Evolutionary conservation across 1,140 invertebrate genomes (phyloP).

Genomic region (Eumeta japonica): DNA sequence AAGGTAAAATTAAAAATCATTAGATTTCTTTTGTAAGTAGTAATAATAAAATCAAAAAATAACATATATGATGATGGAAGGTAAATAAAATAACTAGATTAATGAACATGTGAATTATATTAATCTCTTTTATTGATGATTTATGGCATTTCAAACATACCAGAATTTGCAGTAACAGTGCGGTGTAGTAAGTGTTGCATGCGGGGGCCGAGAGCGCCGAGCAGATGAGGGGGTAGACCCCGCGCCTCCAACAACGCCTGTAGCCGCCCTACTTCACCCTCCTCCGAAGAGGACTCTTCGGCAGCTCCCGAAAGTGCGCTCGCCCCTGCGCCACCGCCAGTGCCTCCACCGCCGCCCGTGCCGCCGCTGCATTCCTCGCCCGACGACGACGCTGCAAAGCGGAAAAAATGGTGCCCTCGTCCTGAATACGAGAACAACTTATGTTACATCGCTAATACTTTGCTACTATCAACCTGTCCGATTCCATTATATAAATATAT

Average conservation of each 20-base stretch:
- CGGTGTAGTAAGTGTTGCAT: slow-evolving; percentile 97
- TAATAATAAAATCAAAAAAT: background rate
- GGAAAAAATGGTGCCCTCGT: background rate
- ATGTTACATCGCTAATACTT: too few relatives aligned
- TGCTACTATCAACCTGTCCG: background rate
- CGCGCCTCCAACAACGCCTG: slow-evolving; percentile 91
- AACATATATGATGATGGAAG: too few relatives aligned
- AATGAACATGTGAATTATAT: too few relatives aligned
- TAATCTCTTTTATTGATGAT: too few relatives aligned
- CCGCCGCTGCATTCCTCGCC: slow-evolving; percentile 30
- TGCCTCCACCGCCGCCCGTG: slow-evolving; percentile 12
- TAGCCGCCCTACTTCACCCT: slow-evolving; percentile 83
- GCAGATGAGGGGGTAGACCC: slow-evolving; percentile 91
- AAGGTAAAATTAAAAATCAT: slow-evolving; percentile 15
- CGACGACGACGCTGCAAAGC: slow-evolving; percentile 18
- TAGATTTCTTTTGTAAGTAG: background rate
- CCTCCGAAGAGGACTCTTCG: slow-evolving; percentile 71
- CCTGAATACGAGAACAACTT: background rate
- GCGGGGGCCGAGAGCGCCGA: slow-evolving; percentile 90
- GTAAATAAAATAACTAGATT: too few relatives aligned
- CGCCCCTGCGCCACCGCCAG: slow-evolving; percentile 9
- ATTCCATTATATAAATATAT: background rate
- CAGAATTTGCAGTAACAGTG: slow-evolving; percentile 84
- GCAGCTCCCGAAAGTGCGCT: slow-evolving; percentile 36
- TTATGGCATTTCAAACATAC: too few relatives aligned